Percentiles rank a stretch among this genome's conserved stretches.
phyloP scores from a whole-genome alignment of 30 jellyfish, hydroid and myxozoan species.

The Catostylus mosaicus region DNA sequence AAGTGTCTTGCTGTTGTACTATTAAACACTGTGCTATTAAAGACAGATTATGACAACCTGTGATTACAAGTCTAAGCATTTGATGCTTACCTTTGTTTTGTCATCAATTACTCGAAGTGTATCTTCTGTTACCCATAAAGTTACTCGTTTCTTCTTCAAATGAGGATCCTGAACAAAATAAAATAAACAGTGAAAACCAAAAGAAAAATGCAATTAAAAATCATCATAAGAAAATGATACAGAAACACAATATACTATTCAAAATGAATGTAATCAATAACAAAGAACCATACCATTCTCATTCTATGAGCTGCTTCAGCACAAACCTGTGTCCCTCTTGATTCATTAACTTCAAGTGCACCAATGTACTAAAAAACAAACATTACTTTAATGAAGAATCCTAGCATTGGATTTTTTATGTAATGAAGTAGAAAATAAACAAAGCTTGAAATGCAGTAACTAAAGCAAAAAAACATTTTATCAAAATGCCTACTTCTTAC shows the following conservation, averaged over 20 bases:
- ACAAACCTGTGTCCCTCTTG: conserved; percentile 97
- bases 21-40: background rate
- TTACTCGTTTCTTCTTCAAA: conserved; percentile 82
- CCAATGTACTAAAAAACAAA: conserved; percentile 83
- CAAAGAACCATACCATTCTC: conserved; percentile 21
- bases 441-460: no score
- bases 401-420: no score
- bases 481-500: no score
- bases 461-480: no score
- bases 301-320: conserved; percentile 88
- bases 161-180: conserved; percentile 62
- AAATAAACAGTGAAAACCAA: background rate
- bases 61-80: background rate
- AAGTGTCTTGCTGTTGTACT: background rate
- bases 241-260: background rate
- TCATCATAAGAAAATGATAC: background rate
- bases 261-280: background rate
- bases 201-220: background rate
- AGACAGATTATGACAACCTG: background rate
- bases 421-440: no score
- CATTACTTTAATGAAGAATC: no score
- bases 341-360: conserved; percentile 86
- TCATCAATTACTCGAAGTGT: conserved; percentile 95
- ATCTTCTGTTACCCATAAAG: conserved; percentile 98
- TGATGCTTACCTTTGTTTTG: conserved; percentile 80